Conservation (phyloP, 2,797 vertebrate genomes). For the Ceryle rudis region DNA sequence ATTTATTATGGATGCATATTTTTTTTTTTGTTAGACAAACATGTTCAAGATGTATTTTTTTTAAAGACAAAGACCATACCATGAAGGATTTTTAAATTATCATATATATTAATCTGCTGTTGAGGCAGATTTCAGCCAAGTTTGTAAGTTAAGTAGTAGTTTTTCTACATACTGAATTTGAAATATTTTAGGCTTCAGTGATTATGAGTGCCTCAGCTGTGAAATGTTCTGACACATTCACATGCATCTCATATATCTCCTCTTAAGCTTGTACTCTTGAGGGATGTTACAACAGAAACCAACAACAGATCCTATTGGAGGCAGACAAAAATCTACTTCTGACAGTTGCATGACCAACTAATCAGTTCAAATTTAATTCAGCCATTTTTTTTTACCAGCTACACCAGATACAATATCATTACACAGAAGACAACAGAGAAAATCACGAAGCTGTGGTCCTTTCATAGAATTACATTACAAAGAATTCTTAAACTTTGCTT, state of each 20-base stretch:
- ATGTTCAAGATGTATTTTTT: neutral
- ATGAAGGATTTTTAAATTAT: constrained; percentile 67
- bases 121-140: constrained; percentile 23
- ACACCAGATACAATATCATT: neutral
- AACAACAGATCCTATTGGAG: neutral
- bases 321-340: constrained; percentile 23
- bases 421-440: neutral
- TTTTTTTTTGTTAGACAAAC: constrained; percentile 26
- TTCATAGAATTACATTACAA: neutral
- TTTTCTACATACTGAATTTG: constrained; percentile 20
- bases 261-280: constrained; percentile 11
- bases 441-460: neutral
- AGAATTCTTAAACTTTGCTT: neutral
- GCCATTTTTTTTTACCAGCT: neutral
- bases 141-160: constrained; percentile 23
- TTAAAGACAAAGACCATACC: neutral
- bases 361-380: constrained; percentile 14
- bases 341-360: neutral
- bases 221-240: constrained; percentile 13
- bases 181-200: constrained; percentile 31
- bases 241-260: neutral
- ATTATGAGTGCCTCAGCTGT: neutral
- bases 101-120: constrained; percentile 54
- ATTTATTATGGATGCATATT: constrained; percentile 39
- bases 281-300: neutral